Conservation (phyloP, 2,888 invertebrate genomes). For the Cheilosia grossa region DNA sequence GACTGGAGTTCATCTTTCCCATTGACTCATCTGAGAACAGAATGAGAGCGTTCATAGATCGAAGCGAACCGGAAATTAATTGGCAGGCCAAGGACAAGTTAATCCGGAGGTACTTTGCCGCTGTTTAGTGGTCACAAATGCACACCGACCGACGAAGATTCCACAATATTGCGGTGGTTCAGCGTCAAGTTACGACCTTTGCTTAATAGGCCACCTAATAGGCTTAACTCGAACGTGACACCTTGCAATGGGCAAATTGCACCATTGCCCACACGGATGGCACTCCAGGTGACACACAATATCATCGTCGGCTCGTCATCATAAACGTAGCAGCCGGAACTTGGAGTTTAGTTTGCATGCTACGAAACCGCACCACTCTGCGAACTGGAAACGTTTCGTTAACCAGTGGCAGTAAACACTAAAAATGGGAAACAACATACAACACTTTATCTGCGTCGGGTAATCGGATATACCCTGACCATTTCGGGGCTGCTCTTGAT, state of each 20-base stretch:
- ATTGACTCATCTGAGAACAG: conserved; percentile 62
- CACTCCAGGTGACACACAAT: conserved; percentile 64
- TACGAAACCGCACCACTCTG: conserved; percentile 12
- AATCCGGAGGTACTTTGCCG: conserved; percentile 67
- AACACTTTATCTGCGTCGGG: conserved; percentile 69
- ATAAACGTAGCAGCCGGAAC: conserved; percentile 22
- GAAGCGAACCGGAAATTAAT: conserved; percentile 65
- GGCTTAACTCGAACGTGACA: conserved; percentile 83
- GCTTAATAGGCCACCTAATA: conserved; percentile 79
- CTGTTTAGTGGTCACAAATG: conserved; percentile 32
- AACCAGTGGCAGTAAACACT: conserved; percentile 3
- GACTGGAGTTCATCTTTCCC: conserved; percentile 45
- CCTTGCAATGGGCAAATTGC: conserved; percentile 72
- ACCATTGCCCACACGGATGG: conserved; percentile 20
- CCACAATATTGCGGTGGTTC: conserved; percentile 56
- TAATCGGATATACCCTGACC: conserved; percentile 73
- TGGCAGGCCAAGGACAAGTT: conserved; percentile 61
- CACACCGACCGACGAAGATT: not conserved
- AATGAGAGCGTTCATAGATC: conserved; percentile 57
- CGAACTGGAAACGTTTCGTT: conserved; percentile 9
- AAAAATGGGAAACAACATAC: conserved; percentile 39
- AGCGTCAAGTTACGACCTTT: conserved; percentile 69
- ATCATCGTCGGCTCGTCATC: conserved; percentile 18
- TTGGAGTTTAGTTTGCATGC: conserved; percentile 42
- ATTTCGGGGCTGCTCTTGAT: conserved; percentile 71